Evolutionary conservation across 2,797 vertebrate species (phyloP), one percentile per base, ranked within the genome.

Genomic region (Parauchenoglanis ngamensis): DNA sequence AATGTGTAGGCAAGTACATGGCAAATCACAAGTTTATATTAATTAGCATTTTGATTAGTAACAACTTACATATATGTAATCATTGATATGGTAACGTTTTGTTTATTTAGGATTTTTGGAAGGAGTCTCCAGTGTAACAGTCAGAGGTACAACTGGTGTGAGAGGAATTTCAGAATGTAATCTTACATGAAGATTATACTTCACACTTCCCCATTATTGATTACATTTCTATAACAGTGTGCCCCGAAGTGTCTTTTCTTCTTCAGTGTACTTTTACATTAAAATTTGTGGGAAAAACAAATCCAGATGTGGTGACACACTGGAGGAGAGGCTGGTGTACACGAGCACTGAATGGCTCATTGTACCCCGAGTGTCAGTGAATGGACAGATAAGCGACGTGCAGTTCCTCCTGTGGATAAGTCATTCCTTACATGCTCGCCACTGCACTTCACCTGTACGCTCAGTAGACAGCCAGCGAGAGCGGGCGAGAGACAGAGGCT

Each of bases 321-420:
- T 73, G n/a, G 54, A 83, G 59, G 57, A 87, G 79, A 84, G 46
- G 31, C 54, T 75, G 49, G 65, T 67, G 67, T 85, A 57, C 46
- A 57, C 82, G 87, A 21, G n/a, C 75, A 88, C 88, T 82, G 87
- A 91, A 85, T 84, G 56, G 83, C 79, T 79, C 82, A 63, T 89
- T 89, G 87, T 92, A 91, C 91, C 92, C 92, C 46, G 67, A 89
- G 91, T 90, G 84, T 93, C 92, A 93, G 89, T 82, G 67, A 89
- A 80, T 82, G 79, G 90, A 91, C 91, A 88, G 91, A 93, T 93
- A 90, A 93, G 88, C 85, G 88, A 88, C 7, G 19, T 59, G 87
- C 87, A 67, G 61, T 92, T 86, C 84, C 86, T 61, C 76, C 89
- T 92, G 92, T 91, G 89, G 88, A 90, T 90, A 92, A 91, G 85